A percentile compares a stretch with the other conserved stretches of the same genome.
Conservation (phyloP, 2,113 vertebrate species). For the Stigmatopora nigra region DNA sequence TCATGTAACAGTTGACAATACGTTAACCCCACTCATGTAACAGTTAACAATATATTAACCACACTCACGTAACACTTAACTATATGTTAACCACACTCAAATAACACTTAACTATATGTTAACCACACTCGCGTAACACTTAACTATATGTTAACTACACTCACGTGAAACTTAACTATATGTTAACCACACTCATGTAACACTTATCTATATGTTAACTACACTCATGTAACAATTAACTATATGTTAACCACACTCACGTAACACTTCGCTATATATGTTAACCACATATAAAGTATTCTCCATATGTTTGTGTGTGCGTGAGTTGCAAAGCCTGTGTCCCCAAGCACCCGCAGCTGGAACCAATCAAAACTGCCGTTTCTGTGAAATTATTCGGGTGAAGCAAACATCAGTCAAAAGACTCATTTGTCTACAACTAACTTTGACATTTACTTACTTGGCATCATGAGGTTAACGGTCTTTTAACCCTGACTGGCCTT, state of each 20-base stretch:
- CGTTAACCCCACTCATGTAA: too few species aligned
- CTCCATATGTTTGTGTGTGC: not conserved
- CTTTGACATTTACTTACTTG: conserved; percentile 16
- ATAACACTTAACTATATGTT: not conserved
- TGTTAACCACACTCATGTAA: not conserved
- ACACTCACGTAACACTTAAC: not conserved
- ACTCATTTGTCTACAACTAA: conserved; percentile 30
- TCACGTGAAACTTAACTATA: too few species aligned
- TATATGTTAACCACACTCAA: too few species aligned
- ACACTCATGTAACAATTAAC: too few species aligned
- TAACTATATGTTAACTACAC: not conserved
- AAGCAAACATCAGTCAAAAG: conserved; percentile 21
- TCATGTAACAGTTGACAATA: not conserved
- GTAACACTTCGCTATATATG: too few species aligned
- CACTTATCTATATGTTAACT: too few species aligned
- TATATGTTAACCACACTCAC: not conserved
- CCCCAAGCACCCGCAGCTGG: conserved; percentile 1
- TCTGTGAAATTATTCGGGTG: conserved; percentile 14
- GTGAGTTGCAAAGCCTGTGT: conserved; percentile 7
- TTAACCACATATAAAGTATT: not conserved
- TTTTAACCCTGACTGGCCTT: conserved; percentile 22
- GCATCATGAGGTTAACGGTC: conserved; percentile 47
- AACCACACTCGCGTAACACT: too few species aligned
- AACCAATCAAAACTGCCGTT: conserved; percentile 11
- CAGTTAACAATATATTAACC: not conserved